A percentile compares a stretch with the other conserved stretches of the same genome.
Evolutionary conservation across 2,113 vertebrate species (phyloP).

Genomic region (Brevimyrus niger): DNA sequence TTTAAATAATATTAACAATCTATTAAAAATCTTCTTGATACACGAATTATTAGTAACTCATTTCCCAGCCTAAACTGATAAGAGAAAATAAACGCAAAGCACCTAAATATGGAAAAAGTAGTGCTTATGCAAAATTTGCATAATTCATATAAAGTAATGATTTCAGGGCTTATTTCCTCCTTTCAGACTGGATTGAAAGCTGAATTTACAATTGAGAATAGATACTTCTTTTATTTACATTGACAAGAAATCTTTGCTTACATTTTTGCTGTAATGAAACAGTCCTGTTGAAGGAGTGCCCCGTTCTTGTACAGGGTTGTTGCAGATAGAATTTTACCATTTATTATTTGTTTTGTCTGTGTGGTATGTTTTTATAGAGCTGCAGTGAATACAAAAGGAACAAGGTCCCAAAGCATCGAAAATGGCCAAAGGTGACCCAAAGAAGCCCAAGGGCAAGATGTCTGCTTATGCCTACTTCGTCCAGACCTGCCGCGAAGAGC

Average conservation of each 20-base stretch:
- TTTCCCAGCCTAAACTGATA: not conserved
- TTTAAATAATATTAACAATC: not conserved
- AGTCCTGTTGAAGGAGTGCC: not conserved
- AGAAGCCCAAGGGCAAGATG: constrained; percentile 86
- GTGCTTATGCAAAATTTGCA: not conserved
- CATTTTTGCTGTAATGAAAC: not conserved
- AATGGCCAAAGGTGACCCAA: constrained; percentile 83
- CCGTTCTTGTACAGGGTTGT: not conserved
- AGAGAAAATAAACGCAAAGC: not conserved
- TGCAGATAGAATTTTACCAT: not conserved
- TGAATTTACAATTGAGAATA: not conserved
- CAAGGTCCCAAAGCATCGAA: constrained; percentile 27
- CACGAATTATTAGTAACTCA: not conserved
- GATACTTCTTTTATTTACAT: not conserved
- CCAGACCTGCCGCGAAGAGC: constrained; percentile 79
- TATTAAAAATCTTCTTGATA: not conserved
- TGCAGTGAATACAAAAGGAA: not conserved
- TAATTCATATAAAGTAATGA: too few relatives aligned
- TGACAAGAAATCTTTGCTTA: not conserved
- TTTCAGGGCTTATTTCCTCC: not conserved
- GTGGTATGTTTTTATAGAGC: not conserved
- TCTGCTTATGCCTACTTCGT: constrained; percentile 83
- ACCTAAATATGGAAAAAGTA: not conserved
- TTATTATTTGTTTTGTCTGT: not conserved
- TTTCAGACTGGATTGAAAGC: not conserved